Conservation (phyloP, 2,113 vertebrate genomes). For the Elephantulus edwardii region DNA sequence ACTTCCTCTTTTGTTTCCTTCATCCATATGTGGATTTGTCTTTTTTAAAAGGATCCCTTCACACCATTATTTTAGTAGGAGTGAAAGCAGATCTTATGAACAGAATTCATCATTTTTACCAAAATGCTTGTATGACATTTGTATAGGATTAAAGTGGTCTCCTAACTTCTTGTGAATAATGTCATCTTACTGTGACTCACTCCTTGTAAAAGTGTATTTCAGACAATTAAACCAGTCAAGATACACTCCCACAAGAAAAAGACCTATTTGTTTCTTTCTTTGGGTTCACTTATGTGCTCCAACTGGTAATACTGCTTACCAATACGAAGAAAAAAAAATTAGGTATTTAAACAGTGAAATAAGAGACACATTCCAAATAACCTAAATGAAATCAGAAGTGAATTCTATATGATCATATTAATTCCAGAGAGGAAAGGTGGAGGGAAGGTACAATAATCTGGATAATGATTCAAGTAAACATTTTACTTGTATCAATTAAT, state of each 20-base stretch:
- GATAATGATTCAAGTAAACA: background rate
- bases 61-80: background rate
- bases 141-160: background rate
- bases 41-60: slow-evolving; percentile 18
- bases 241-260: background rate
- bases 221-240: slow-evolving; percentile 22
- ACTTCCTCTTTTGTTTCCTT: slow-evolving; percentile 13
- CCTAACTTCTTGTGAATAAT: slow-evolving; percentile 16
- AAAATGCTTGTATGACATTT: background rate
- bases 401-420: slow-evolving; percentile 19
- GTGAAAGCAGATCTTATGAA: background rate
- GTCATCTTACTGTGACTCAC: background rate
- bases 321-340: slow-evolving; percentile 33
- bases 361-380: slow-evolving; percentile 30
- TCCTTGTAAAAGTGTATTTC: background rate
- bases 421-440: background rate
- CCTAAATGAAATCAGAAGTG: slow-evolving; percentile 50
- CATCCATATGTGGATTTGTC: background rate
- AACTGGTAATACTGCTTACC: background rate
- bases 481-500: background rate
- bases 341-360: slow-evolving; percentile 23
- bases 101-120: slow-evolving; percentile 17
- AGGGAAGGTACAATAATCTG: slow-evolving; percentile 20
- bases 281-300: background rate
- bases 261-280: background rate